Evolutionary conservation across 2,888 invertebrate genomes (phyloP), one percentile per base, ranked within the genome.

Genomic region (Rhabditoides inermis): DNA sequence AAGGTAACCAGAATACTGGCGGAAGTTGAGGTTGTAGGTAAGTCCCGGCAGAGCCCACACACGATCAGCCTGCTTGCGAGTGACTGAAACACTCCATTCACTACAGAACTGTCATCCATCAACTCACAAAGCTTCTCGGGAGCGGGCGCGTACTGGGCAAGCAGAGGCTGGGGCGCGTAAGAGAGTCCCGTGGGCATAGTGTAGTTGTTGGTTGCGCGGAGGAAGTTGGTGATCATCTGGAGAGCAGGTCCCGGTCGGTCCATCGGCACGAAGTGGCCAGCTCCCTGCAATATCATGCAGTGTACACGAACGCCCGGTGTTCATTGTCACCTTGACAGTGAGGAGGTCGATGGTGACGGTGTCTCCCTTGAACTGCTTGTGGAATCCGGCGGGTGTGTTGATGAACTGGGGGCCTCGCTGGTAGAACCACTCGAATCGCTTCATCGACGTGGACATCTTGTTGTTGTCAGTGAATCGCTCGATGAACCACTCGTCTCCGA

Each of bases 1-100:
- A 41, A 72, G 55, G 41, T 66, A 80, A 15, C 80, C 80, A 4
- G 79, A 79, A 60, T 78, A 80, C 41, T 79, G 79, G 53, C 75
- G 76, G 74, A 78, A 79, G 44, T 62, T 66, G 15, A 62, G 50
- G 39, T 61, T 55, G 47, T 66, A 71, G 6, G 68, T 67, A n/a
- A 71, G 41, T 32, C 71, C 71, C n/a, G 67, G 67, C 18, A 67
- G 55, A 32, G 49, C 55, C 56, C 58, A 65, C 27, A 67, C 48
- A 18, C 63, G 54, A 45, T 67, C 67, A n/a, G 63, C 61, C 49
- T 65, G 63, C 39, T 65, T 65, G 12, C 67, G 51, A 20, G 63
- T 63, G 45, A 57, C 63, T 63, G 48, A 47, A 58, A 37, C 3
- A 7, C 1, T 7, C 30, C 15, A 22, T n/a, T 10, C 15, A 25